Conservation (phyloP, 2,888 invertebrate genomes). For the Tuta absoluta region DNA sequence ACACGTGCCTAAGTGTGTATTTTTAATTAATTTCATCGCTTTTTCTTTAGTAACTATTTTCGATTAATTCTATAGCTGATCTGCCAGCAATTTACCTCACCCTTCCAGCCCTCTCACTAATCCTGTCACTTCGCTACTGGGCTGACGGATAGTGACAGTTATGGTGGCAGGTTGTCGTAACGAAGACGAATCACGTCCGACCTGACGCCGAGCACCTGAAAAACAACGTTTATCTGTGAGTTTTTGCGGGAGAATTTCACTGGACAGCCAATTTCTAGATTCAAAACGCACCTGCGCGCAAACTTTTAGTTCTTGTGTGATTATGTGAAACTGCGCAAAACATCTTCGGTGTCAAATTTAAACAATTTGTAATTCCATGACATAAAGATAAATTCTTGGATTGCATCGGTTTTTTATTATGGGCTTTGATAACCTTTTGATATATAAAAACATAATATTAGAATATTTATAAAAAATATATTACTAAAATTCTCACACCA, state of each 20-base stretch:
- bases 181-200: slow-evolving; percentile 24
- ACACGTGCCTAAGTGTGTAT: too few relatives aligned
- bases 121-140: slow-evolving; percentile 5
- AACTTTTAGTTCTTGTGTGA: too few relatives aligned
- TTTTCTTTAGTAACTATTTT: not conserved
- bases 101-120: not conserved
- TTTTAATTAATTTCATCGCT: not conserved
- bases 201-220: slow-evolving; percentile 8
- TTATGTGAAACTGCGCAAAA: too few relatives aligned
- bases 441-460: too few relatives aligned
- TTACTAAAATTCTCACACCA: too few relatives aligned
- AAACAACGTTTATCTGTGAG: slow-evolving; percentile 15
- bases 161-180: slow-evolving; percentile 24
- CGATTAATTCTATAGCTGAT: not conserved
- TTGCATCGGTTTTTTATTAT: too few relatives aligned
- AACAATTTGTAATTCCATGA: too few relatives aligned
- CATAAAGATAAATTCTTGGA: too few relatives aligned
- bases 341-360: too few relatives aligned
- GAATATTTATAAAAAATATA: too few relatives aligned
- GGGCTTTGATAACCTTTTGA: too few relatives aligned
- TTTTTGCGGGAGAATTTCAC: not conserved
- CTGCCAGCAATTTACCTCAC: not conserved
- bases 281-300: too few relatives aligned
- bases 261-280: not conserved
- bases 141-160: slow-evolving; percentile 7